Evolutionary conservation across 1,140 invertebrate genomes (phyloP), one percentile per base, ranked within the genome.

Genomic region (Eurosta solidaginis): DNA sequence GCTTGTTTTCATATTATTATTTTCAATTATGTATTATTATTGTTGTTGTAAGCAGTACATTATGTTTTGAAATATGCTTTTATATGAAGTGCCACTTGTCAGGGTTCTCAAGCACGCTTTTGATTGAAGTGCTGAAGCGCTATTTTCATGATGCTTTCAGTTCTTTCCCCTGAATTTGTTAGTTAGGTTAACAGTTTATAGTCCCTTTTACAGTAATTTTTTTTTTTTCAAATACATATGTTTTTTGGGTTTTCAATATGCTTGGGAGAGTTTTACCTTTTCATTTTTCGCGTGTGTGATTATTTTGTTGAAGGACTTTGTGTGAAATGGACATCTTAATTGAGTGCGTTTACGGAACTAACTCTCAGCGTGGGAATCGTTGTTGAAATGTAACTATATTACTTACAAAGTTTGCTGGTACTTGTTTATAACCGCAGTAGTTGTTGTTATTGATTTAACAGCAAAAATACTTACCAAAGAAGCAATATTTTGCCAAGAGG

Each of bases 261-360:
- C 17, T 12, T 68, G 59, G 36, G 59, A 68, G 36, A 40, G 40
- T 36, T 20, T 68, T n/a, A 68, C 59, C 59, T 20, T 40, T 40
- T 68, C 27, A 17, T n/a, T 68, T 63, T 63, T 63, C 54, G 54
- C 29, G 20, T 3, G 59, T 49, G 75, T n/a, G 29, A 76, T 76
- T 76, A 50, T 40, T 52, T 49, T 52, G 45, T 20, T 76, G 33
- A 50, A 12, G 12, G 45, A 12, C 27, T 20, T 14, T 50, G 29
- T 1, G 36, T 50, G 50, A 40, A 76, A 50, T 76, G 49, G 29
- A 52, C 45, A 47, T 17, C 75, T 49, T 76, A 76, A 76, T 54
- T 76, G 33, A 76, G 49, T 40, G 49, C 29, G 9, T 36, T 20
- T 27, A n/a, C n/a, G n/a, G 25, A 5, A 22, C 3, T 74, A 6